Base-by-base conservation (phyloP, 2,797 vertebrate species). In the Brachymystax lenok region DNA sequence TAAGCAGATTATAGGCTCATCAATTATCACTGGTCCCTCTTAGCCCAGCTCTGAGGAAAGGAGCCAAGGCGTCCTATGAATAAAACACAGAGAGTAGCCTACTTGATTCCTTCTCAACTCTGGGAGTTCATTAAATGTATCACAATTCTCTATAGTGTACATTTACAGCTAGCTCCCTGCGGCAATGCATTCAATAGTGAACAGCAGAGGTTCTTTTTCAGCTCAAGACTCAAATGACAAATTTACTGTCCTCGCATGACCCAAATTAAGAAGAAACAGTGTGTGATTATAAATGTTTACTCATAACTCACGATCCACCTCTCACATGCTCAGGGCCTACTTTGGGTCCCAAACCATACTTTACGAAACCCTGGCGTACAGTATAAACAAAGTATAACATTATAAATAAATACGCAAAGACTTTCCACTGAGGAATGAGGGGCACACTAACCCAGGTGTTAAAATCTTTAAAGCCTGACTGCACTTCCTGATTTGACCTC, bases 1-100 rank as follows among this genome's bases (percentile, higher is more conserved):
- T 84, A 86, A 86, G 74, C 46, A 80, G 71, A 88, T 86, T 81
- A 89, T 78, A 79, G 83, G 69, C 82, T 82, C 78, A 85, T 88
- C 78, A 91, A 81, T 88, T 80, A 85, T 84, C 81, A 76, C 73
- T 70, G 69, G 73, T 74, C 67, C 82, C 64, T 74, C 30, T 74
- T 40, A 73, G 71, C 73, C 82, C 80, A 82, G 77, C 77, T 64
- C 21, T 69, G 72, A 28, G 28, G 78, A 79, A 80, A 74, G 77
- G 76, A 73, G 59, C 21, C 59, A 24, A 63, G 21, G 67, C 72
- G 68, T 77, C 51, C 64, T 50, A 86, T 90, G 78, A 89, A 88
- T 87, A 86, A 88, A 91, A 87, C 46, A 88, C 78, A 68, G 76
- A 68, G 19, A 66, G 52, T 83, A 80, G 83, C 35, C 4, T 21